phyloP scores from a whole-genome alignment of 2,888 invertebrate species.

The Drosophila multiciliata region DNA sequence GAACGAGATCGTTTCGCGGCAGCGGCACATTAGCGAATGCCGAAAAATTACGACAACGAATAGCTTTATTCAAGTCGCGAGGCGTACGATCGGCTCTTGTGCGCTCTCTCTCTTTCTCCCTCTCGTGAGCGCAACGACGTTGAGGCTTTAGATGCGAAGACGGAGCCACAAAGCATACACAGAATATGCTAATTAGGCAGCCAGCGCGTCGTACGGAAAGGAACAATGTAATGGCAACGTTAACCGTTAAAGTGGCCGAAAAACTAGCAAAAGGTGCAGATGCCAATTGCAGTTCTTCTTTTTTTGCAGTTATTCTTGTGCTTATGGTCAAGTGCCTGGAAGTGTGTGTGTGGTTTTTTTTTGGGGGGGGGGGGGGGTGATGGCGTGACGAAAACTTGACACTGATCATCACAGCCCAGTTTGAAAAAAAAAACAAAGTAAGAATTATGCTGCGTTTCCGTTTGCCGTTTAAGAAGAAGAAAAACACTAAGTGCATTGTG shows the following conservation, averaged over 20 bases:
- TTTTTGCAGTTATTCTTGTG: not conserved
- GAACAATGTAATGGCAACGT: conserved; percentile 67
- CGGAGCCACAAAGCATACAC: conserved; percentile 9
- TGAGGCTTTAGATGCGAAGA: conserved; percentile 7
- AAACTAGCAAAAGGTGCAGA: conserved; percentile 57
- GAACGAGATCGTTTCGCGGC: conserved; percentile 60
- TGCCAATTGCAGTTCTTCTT: conserved; percentile 53
- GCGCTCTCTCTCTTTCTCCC: not conserved
- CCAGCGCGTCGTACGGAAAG: conserved; percentile 50
- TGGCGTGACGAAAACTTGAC: conserved; percentile 81
- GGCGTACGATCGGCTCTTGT: conserved; percentile 29
- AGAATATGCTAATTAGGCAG: conserved; percentile 72
- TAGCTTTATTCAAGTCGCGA: conserved; percentile 69
- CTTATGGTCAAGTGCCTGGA: conserved; percentile 77
- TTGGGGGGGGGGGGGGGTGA: conserved; percentile 30
- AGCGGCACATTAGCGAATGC: conserved; percentile 80
- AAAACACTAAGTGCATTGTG: conserved; percentile 32
- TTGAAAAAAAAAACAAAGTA: conserved; percentile 46
- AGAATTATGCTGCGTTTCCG: conserved; percentile 80
- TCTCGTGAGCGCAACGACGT: conserved; percentile 15
- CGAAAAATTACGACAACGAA: conserved; percentile 80
- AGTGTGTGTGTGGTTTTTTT: conserved; percentile 27
- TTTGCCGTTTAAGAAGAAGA: conserved; percentile 34
- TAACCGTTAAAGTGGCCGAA: conserved; percentile 66
- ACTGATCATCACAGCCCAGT: conserved; percentile 82